Base-by-base conservation (phyloP, 2,888 invertebrate species). In the Gerris lacustris region DNA sequence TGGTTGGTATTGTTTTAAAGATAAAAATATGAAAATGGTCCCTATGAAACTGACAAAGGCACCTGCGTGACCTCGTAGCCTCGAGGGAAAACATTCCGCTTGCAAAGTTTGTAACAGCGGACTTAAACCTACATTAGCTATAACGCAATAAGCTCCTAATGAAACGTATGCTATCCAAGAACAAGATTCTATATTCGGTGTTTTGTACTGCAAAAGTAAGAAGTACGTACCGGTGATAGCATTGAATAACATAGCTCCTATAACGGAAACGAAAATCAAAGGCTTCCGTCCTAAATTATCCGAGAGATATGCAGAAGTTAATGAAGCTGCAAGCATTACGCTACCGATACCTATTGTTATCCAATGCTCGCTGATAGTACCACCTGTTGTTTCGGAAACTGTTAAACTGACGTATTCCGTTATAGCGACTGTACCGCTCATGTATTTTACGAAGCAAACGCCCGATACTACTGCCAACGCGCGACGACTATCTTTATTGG, bases 31-130 rank as follows among this genome's bases (percentile, higher is more conserved):
- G 6, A 72, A 68, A 18, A 75, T 45, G 9, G 73, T 73, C 44
- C 69, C 74, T 5, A 71, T 71, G 68, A 74, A 70, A 70, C 73
- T 73, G 6, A 73, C 73, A n/a, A 75, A 70, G 6, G 75, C 75
- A 66, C 73, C 73, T 47, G 72, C 76, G 11, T 74, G 63, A 9
- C 75, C 75, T 5, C 76, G 73, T n/a, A 75, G 74, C 69, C 74
- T 73, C 5, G 75, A 73, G 2, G 75, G 74, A 70, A 76, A 76
- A 67, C 74, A 71, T 64, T 76, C 76, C 7, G 74, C 73, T 72
- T 76, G 76, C 47, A 76, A 67, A 6, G 75, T 74, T 45, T 76
- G 74, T 63, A 76, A 66, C 15, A 76, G 70, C 2, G 76, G 75
- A 18, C 75, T 74, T 2, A 75, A 64, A 0, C 76, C 76, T 62